Conservation (phyloP, 1,140 invertebrate genomes). For the Leptinotarsa defecta region DNA sequence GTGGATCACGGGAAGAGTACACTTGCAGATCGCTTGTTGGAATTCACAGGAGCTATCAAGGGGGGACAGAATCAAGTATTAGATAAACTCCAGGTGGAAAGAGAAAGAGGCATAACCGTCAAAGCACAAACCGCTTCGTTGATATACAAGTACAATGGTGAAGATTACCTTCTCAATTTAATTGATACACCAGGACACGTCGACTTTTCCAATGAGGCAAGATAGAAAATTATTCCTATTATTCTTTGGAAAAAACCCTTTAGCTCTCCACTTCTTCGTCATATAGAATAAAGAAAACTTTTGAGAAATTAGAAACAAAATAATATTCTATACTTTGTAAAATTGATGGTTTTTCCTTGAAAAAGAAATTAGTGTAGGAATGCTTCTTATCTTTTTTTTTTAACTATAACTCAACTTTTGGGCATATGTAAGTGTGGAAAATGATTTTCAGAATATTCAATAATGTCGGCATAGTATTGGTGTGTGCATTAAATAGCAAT, state of each 20-base stretch:
- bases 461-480: no score
- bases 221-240: conserved; percentile 17
- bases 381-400: no score
- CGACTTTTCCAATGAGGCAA: conserved; percentile 96
- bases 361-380: no score
- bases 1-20: conserved; percentile 98
- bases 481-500: no score
- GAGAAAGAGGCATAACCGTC: conserved; percentile 95
- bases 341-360: no score
- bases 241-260: not conserved
- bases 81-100: conserved; percentile 88
- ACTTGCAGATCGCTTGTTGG: conserved; percentile 88
- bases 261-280: not conserved
- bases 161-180: conserved; percentile 88
- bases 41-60: conserved; percentile 85
- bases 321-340: no score
- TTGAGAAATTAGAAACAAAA: no score
- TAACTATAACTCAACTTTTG: no score
- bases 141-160: conserved; percentile 71
- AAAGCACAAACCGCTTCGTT: conserved; percentile 96
- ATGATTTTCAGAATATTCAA: no score
- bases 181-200: conserved; percentile 99
- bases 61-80: conserved; percentile 79
- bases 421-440: no score
- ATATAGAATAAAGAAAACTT: no score